Percentiles rank a stretch among this genome's conserved stretches.
These are phyloP conservation scores for Meloidogyne chitwoodi DNA, from an alignment of 1,140 invertebrate species.

Conservation along the genomic window DNA sequence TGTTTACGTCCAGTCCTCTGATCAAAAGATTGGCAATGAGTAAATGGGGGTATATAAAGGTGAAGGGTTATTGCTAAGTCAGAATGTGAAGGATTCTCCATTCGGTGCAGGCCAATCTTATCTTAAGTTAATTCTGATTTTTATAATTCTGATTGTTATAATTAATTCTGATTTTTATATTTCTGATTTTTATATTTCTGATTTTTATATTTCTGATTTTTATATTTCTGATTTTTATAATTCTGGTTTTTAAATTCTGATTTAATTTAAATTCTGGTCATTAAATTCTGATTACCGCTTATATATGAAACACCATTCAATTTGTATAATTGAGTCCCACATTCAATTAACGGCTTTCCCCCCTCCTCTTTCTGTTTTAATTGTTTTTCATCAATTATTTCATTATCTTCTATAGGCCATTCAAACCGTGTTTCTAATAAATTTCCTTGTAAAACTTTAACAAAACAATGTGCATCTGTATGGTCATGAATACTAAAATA, in stretches of 20 bases:
- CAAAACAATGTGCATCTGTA: constrained; percentile 89
- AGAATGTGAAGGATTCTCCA: constrained; percentile 85
- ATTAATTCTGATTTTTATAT: not conserved
- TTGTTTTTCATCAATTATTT: not conserved
- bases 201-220: no score
- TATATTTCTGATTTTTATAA: no score
- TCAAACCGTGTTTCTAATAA: constrained; percentile 70
- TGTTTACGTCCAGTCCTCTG: constrained; percentile 39
- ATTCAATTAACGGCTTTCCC: constrained; percentile 48
- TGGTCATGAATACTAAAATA: constrained; percentile 96
- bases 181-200: not conserved
- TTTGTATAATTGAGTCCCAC: constrained; percentile 64
- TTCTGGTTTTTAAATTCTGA: no score
- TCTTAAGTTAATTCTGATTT: constrained; percentile 66
- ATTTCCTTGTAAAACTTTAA: constrained; percentile 73
- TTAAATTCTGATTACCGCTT: constrained; percentile 70
- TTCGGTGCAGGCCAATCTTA: constrained; percentile 84
- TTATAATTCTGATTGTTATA: not conserved
- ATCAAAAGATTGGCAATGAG: constrained; percentile 82
- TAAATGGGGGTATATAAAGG: constrained; percentile 90
- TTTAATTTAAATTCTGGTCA: not conserved
- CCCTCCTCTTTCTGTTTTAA: not conserved
- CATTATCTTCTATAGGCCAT: constrained; percentile 66
- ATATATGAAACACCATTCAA: constrained; percentile 86
- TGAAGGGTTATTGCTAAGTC: constrained; percentile 85